Percentiles rank a stretch among this genome's conserved stretches.
Evolutionary conservation across 1,140 invertebrate species (phyloP).

Genomic region (Pseudomyrmex concolor): DNA sequence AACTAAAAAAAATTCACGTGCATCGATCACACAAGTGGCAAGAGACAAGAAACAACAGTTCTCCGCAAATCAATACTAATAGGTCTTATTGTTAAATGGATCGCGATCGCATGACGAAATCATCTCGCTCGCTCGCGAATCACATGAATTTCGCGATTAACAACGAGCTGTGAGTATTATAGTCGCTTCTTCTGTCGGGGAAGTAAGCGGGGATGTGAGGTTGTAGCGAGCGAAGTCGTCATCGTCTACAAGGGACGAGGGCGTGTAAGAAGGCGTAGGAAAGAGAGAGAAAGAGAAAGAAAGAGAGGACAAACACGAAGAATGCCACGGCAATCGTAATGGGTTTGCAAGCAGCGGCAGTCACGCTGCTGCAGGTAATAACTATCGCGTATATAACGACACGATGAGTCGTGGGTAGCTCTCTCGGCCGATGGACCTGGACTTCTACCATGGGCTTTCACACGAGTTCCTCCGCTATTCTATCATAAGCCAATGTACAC

Average conservation of each 20-base stretch:
- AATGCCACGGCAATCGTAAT: conserved; percentile 73
- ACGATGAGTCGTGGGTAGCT: conserved; percentile 73
- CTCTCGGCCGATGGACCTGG: conserved; percentile 43
- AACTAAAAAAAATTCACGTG: background rate
- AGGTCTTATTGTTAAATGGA: background rate
- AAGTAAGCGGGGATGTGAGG: conserved; percentile 8
- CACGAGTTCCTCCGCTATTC: too few species aligned
- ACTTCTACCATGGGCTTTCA: too few species aligned
- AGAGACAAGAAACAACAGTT: background rate
- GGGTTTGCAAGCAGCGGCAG: conserved; percentile 66
- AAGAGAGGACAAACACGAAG: conserved; percentile 50
- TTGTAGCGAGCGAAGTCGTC: conserved; percentile 32
- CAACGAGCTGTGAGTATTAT: background rate
- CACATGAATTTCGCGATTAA: conserved; percentile 34
- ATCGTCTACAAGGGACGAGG: conserved; percentile 48
- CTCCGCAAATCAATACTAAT: conserved; percentile 3
- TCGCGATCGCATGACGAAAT: conserved; percentile 23
- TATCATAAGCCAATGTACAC: too few species aligned
- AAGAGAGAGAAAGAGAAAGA: too few species aligned
- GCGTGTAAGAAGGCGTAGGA: conserved; percentile 20
- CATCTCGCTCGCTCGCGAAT: conserved; percentile 14
- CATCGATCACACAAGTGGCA: background rate
- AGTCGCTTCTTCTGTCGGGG: background rate
- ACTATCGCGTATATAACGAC: conserved; percentile 73
- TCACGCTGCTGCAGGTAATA: conserved; percentile 66